phyloP scores from a whole-genome alignment of 2,888 invertebrate genomes.

The Mystacides longicornis region DNA sequence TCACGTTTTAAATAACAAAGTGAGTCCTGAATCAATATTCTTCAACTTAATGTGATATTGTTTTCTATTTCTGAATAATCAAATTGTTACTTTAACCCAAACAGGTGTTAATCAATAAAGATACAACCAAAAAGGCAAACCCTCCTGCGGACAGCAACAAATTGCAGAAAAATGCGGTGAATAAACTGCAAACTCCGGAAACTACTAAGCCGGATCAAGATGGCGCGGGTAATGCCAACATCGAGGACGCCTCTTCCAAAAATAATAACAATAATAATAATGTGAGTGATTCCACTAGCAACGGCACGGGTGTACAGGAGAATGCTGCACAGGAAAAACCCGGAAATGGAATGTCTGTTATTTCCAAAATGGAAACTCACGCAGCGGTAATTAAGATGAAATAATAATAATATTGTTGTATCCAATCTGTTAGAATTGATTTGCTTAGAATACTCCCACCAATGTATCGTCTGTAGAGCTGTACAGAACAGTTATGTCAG shows the following conservation, averaged over 20 bases:
- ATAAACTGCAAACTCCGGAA: not conserved
- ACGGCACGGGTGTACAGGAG: no score
- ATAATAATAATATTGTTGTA: no score
- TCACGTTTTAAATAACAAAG: conserved; percentile 42
- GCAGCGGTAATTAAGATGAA: not conserved
- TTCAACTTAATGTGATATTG: not conserved
- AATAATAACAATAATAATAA: no score
- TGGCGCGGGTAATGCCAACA: no score
- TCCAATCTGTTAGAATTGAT: no score
- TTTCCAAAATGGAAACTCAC: not conserved
- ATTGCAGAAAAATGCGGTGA: not conserved
- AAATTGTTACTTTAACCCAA: not conserved
- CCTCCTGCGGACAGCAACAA: not conserved
- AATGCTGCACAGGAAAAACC: not conserved
- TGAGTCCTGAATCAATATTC: not conserved
- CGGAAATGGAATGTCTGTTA: not conserved
- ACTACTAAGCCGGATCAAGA: no score
- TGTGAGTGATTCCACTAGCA: no score
- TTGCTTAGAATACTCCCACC: no score
- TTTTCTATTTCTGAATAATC: not conserved
- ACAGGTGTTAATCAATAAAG: conserved; percentile 38
- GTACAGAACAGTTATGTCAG: no score
- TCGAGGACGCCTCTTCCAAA: no score
- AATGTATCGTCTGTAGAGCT: no score
- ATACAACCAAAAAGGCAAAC: conserved; percentile 33